phyloP scores from a whole-genome alignment of 2,113 vertebrate species.

The Xenus cinereus region DNA sequence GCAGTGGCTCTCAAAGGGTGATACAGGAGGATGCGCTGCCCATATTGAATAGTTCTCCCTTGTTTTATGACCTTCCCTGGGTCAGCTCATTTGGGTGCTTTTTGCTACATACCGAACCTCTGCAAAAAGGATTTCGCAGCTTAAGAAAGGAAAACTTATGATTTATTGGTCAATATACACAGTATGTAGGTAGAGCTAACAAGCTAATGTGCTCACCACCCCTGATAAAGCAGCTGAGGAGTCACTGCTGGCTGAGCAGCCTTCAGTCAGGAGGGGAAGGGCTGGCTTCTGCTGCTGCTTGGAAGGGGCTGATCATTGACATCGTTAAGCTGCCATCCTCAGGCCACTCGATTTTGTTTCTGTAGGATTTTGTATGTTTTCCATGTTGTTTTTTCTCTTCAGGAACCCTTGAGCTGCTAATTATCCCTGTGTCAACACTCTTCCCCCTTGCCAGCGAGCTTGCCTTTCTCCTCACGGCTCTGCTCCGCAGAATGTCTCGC shows the following conservation, averaged over 20 bases:
- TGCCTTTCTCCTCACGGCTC: not conserved
- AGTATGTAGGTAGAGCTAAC: not conserved
- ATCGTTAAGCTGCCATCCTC: not conserved
- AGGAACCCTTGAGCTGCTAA: not conserved
- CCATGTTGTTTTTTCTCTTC: not conserved
- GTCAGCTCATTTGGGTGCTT: not conserved
- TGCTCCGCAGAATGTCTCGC: not conserved
- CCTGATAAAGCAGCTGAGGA: not conserved
- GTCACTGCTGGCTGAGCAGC: not conserved
- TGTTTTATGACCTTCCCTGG: not conserved
- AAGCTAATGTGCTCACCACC: fast-evolving
- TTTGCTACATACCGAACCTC: not conserved
- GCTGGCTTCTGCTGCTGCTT: not conserved
- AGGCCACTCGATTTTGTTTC: not conserved
- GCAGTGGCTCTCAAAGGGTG: not conserved
- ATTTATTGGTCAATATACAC: not conserved
- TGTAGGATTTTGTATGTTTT: not conserved
- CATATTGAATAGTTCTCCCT: not conserved
- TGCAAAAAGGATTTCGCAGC: not conserved
- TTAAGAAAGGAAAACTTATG: not conserved
- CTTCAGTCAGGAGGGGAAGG: not conserved
- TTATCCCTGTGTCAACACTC: not conserved
- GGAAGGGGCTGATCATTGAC: not conserved
- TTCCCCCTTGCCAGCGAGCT: not conserved
- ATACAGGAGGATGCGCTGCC: not conserved